Base-by-base conservation (phyloP, 2,888 invertebrate genomes). In the Deilephila elpenor region DNA sequence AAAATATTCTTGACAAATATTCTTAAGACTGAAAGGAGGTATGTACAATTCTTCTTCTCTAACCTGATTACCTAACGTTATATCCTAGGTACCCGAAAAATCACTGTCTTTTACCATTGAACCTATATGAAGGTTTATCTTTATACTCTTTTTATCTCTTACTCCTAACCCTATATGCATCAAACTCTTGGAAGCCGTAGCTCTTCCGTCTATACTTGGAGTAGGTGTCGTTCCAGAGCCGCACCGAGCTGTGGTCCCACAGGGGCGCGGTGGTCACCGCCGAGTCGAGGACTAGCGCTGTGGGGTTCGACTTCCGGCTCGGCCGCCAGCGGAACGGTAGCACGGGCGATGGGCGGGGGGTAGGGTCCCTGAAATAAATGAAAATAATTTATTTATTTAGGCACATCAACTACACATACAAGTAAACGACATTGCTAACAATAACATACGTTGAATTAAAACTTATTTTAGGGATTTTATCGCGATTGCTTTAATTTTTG, bases 221-320 rank as follows among this genome's bases (percentile, higher is more conserved):
- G 79, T 94, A 94, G 0, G 91, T 93, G 29, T 89, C 85, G 77
- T 93, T 92, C 94, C 94, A 94, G 8, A 94, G 85, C 0, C 78
- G 73, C 4, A 92, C 84, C 0, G 90, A 80, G 1, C 79, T 73
- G 20, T 86, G 84, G 77, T 91, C 86, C 93, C 92, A 92, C 77
- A 94, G 84, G 0, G 88, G 90, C 2, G 87, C 89, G 3, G 90
- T 91, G 82, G 85, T 82, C 5, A 92, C 76, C 53, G 80, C 78
- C 5, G 79, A 64, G 84, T 92, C 93, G 73, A 94, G 91, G 71
- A 93, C 84, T 60, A 94, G 83, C 0, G 92, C 93, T 7, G 77
- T 81, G 8, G 93, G 93, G 86, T 91, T 92, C 78, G 79, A 75
- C 3, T 84, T 84, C 72, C 88, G 87, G 76, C 92, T 91, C 1